These are phyloP conservation scores for Chalcis sispes DNA, from an alignment of 2,888 invertebrate genomes.

Conservation along the genomic window DNA sequence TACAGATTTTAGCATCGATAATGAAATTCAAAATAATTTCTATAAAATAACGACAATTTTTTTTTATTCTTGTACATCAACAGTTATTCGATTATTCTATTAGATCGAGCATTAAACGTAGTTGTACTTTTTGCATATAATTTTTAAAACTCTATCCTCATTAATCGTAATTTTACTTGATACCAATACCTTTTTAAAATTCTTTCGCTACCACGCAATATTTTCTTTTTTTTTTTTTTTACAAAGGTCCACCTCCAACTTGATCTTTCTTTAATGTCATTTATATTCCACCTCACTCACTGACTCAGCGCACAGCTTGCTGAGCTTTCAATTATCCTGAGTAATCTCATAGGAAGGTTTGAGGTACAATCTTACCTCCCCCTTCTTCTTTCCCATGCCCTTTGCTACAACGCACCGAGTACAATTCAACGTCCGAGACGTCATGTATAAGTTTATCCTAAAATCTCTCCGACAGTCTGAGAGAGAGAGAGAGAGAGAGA, in stretches of 20 bases:
- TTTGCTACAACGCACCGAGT: not conserved
- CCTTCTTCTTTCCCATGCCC: not conserved
- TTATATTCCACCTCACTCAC: not conserved
- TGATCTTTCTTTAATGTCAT: not conserved
- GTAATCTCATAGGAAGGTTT: constrained; percentile 49
- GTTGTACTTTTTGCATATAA: too few relatives aligned
- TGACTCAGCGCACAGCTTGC: constrained; percentile 21
- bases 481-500: not conserved
- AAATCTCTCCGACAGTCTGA: constrained; percentile 34
- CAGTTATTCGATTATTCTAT: too few relatives aligned
- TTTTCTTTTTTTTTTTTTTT: too few relatives aligned
- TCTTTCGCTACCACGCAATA: too few relatives aligned
- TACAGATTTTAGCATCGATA: too few relatives aligned
- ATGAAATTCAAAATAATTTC: too few relatives aligned
- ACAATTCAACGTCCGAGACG: constrained; percentile 20
- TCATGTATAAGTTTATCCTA: constrained; percentile 26
- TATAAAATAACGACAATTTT: too few relatives aligned
- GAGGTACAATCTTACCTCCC: not conserved
- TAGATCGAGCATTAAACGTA: too few relatives aligned
- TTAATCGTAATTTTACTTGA: too few relatives aligned
- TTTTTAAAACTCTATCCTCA: too few relatives aligned
- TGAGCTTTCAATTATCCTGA: constrained; percentile 63
- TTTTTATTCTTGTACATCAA: too few relatives aligned
- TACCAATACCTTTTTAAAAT: too few relatives aligned
- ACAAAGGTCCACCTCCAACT: not conserved